Conservation (phyloP, 2,797 vertebrate species). For the Heliangelus exortis region DNA sequence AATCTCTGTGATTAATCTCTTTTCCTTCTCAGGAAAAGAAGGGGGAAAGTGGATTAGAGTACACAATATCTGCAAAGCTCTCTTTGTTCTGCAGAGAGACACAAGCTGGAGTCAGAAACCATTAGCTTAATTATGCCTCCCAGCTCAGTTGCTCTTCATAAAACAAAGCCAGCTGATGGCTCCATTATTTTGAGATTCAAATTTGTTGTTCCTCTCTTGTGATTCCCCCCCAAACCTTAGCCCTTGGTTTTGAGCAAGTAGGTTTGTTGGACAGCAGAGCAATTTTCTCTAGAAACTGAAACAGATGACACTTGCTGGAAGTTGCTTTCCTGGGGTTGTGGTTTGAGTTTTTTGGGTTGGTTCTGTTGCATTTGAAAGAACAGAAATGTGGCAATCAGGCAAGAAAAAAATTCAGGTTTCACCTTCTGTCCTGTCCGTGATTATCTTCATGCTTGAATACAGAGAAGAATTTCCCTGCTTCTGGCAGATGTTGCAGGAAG, state of each 20-base stretch:
- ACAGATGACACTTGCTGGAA: neutral
- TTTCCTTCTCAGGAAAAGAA: neutral
- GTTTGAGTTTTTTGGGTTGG: neutral
- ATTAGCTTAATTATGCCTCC: slow-evolving; percentile 60
- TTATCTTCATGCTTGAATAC: neutral
- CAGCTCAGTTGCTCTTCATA: slow-evolving; percentile 43
- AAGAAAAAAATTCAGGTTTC: neutral
- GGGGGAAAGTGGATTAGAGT: neutral
- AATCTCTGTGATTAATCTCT: neutral
- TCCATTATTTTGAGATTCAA: slow-evolving; percentile 53
- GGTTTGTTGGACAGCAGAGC: neutral
- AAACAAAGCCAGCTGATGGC: slow-evolving; percentile 60
- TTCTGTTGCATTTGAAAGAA: neutral
- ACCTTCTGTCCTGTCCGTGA: neutral
- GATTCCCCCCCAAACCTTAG: neutral
- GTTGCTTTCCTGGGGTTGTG: neutral
- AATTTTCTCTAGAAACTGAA: neutral
- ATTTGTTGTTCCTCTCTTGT: slow-evolving; percentile 23
- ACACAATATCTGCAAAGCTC: slow-evolving; percentile 32
- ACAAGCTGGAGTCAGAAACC: slow-evolving; percentile 48
- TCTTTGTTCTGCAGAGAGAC: slow-evolving; percentile 62
- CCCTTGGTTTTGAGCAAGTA: neutral
- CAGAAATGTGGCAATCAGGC: neutral
- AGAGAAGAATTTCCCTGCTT: neutral
- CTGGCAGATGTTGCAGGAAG: neutral